phyloP scores from a whole-genome alignment of 2,888 invertebrate genomes.

The Parnassius smintheus region DNA sequence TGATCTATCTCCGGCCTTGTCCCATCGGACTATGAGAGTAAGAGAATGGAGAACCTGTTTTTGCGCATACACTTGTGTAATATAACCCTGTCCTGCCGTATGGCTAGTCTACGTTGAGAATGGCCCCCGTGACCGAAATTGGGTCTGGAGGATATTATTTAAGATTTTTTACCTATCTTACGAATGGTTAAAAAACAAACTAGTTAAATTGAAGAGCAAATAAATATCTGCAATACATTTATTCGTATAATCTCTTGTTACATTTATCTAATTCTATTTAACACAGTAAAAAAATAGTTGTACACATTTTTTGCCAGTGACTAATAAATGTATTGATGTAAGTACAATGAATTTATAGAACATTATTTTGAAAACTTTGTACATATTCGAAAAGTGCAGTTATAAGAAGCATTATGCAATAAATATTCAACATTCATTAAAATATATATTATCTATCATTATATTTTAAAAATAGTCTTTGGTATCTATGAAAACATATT shows the following conservation, averaged over 20 bases:
- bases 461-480: slow-evolving; percentile 22
- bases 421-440: slow-evolving; percentile 2
- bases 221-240: slow-evolving; percentile 16
- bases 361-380: not conserved
- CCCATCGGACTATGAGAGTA: too few relatives aligned
- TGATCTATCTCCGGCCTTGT: too few relatives aligned
- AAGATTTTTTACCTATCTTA: too few relatives aligned
- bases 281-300: slow-evolving; percentile 24
- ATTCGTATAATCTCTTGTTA: slow-evolving; percentile 25
- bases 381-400: slow-evolving; percentile 10
- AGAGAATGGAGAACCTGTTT: too few relatives aligned
- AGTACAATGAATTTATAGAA: slow-evolving; percentile 16
- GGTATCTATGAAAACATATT: slow-evolving; percentile 15
- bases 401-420: not conserved
- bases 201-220: not conserved
- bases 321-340: slow-evolving; percentile 17
- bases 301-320: slow-evolving; percentile 14
- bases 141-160: too few relatives aligned
- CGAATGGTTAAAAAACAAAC: not conserved
- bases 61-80: too few relatives aligned
- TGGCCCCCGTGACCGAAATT: too few relatives aligned
- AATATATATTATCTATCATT: not conserved
- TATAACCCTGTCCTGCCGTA: too few relatives aligned
- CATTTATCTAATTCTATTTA: slow-evolving; percentile 1
- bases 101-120: too few relatives aligned